Base-by-base conservation (phyloP, 2,113 vertebrate genomes). In the Melanostigma gelatinosum region DNA sequence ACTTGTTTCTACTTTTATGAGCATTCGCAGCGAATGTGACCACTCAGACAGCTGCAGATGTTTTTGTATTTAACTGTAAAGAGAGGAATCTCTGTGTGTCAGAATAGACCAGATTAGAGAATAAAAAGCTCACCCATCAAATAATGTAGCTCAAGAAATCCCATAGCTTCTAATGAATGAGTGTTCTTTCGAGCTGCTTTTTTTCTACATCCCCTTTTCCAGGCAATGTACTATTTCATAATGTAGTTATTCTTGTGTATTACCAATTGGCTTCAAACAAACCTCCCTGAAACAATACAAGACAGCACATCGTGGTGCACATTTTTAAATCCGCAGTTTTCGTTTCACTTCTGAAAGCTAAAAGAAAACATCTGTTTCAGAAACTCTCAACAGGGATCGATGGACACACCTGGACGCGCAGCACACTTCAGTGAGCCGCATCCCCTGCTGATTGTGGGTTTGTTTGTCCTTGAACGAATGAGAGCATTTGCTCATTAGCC, bases 401-500 rank as follows among this genome's bases (percentile, higher is more conserved):
- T 57, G 52, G 83, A n/a, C 22, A 40, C 61, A 81, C 72, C 73
- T 83, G 77, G 62, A 78, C 46, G 71, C 34, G 24, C 76, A n/a
- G 64, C 72, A 60, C 72, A 50, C 72, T 68, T 63, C 57, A 22
- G 32, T 11, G 66, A 64, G 48, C 50, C 27, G 40, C 63, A 8
- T 12, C 55, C 80, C 84, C 80, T 40, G 66, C 70, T 88, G 81
- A 75, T 64, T 55, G 71, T 66, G 2, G 61, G 75, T 85, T 82
- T 84, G 75, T 83, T 75, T 73, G 60, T 82, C 74, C 54, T 62
- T 75, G 13, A 72, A 72, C 9, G 54, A 73, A 69, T 70, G 22
- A 76, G 70, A 81, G 77, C 71, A 36, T 79, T 77, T 69, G 72
- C 72, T 89, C 76, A 68, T 86, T 81, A 81, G 52, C 66, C n/a